phyloP scores from a whole-genome alignment of 2,888 invertebrate genomes.

The Miltochrista miniata region DNA sequence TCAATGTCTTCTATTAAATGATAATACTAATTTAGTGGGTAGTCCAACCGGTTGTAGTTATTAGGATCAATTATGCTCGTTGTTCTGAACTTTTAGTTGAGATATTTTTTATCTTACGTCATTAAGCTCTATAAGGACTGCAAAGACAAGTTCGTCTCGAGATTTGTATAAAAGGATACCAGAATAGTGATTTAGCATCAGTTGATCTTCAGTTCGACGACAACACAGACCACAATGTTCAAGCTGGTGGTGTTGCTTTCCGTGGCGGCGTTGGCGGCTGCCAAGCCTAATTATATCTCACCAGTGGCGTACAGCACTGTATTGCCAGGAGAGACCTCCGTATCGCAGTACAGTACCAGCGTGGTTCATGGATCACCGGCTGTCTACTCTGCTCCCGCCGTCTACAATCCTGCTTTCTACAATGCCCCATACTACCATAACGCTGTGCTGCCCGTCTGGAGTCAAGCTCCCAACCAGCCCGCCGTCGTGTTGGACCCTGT shows the following conservation, averaged over 20 bases:
- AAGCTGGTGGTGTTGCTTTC: constrained; percentile 85
- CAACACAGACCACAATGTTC: constrained; percentile 78
- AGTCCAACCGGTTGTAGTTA: neutral
- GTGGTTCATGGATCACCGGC: constrained; percentile 54
- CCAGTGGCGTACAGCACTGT: constrained; percentile 57
- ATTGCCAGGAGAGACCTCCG: constrained; percentile 52
- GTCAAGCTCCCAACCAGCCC: constrained; percentile 69
- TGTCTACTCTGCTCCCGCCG: constrained; percentile 53
- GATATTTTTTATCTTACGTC: no score
- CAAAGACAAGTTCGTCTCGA: no score
- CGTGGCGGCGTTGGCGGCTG: constrained; percentile 82
- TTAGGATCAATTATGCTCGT: neutral
- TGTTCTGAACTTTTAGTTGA: neutral
- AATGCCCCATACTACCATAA: constrained; percentile 32
- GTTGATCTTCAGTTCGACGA: constrained; percentile 64
- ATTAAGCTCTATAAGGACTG: no score
- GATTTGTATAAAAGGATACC: constrained; percentile 66
- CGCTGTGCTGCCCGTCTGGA: constrained; percentile 39
- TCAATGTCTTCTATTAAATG: neutral
- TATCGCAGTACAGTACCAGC: constrained; percentile 57
- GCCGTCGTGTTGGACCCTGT: constrained; percentile 72
- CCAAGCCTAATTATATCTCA: constrained; percentile 67
- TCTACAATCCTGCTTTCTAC: constrained; percentile 44
- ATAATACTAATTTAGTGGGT: neutral
- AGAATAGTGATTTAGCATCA: constrained; percentile 55